Evolutionary conservation across 2,797 vertebrate genomes (phyloP), one percentile per base, ranked within the genome.

Genomic region (Eurystomus glaucurus): DNA sequence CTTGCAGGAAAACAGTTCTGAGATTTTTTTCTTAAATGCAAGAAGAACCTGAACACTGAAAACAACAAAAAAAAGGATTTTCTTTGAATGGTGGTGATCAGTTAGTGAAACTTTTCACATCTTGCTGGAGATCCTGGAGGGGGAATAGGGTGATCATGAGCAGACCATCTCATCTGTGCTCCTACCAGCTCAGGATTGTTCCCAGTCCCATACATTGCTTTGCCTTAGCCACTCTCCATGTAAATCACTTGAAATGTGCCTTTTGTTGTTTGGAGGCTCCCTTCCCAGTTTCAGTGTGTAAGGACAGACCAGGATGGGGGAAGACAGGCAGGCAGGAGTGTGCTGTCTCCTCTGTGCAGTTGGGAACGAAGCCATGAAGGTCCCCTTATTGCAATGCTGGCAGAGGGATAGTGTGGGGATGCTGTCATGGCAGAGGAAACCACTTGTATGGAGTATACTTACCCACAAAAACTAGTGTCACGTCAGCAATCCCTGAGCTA

Each of bases 371-470:
- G 68, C 65, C 0, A 0, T 25, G 57, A 14, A 29, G 43, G 28
- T 39, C 16, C 48, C 52, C 41, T 39, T 11, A 28, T 25, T 2
- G 3, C 50, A 65, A 6, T 0, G 2, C 18, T 0, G 0, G 33
- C 55, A 25, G 43, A 65, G 51, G 21, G 5, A 3, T 14, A 51
- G 39, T 22, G 43, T 4, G 33, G 52, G 12, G 26, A 64, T 8
- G 10, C 26, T 12, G 31, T 25, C 23, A 4, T 5, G 20, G 35
- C n/a, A 26, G 62, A 80, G 23, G 26, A 90, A 80, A 29, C 16
- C 45, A 39, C 26, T 35, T 39, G 37, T 43, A 25, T 0, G 4
- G 4, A 4, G 7, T 62, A 9, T 11, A 20, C 21, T 25, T 22
- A 16, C 43, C 41, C 35, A 57, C 51, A 84, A 51, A 80, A 31